Base-by-base conservation (phyloP, 2,797 vertebrate species). In the Microchirus variegatus region DNA sequence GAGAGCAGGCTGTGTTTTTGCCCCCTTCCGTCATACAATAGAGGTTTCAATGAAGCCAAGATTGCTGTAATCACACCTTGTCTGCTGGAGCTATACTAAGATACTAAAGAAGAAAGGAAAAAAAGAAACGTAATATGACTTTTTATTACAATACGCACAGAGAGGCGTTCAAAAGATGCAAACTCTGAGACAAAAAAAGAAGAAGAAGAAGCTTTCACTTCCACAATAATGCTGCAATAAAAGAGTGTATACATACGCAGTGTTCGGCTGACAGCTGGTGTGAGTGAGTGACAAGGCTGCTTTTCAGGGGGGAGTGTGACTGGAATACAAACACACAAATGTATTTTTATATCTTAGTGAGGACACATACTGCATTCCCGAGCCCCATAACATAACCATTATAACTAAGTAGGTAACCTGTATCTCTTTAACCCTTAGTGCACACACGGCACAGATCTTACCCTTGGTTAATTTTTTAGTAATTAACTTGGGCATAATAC, bases 1-100 rank as follows among this genome's bases (percentile, higher is more conserved):
- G 14, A 37, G 31, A 37, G 22, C 10, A 31, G 19, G 8, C 11
- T 53, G 16, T 49, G 37, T 53, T 40, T 37, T 53, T 42, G 11
- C 37, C 16, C 38, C 53, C 42, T 26, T 51, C 40, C 40, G 36
- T 57, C n/a, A 15, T 38, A 53, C 44, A 37, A 18, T 57, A 44
- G 18, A 60, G 31, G 41, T 46, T 48, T 51, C 17, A 50, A 5
- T 61, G 38, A 22, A 58, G 41, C 42, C 52, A 35, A 57, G 53
- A 42, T 47, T 42, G 42, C 60, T 75, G 56, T 61, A 64, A 60
- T 53, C 53, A 48, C 36, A 51, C 49, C 48, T 16, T 48, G 31
- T 73, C 57, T 69, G 57, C 57, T 57, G 17, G 41, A 14, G 43
- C 44, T 49, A 42, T 40, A 46, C 10, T 3, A 8, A 37, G 13